Percentiles rank a stretch among this genome's conserved stretches.
These are phyloP conservation scores for Cerastis rubricosa DNA, from an alignment of 2,888 invertebrate genomes.

Conservation along the genomic window DNA sequence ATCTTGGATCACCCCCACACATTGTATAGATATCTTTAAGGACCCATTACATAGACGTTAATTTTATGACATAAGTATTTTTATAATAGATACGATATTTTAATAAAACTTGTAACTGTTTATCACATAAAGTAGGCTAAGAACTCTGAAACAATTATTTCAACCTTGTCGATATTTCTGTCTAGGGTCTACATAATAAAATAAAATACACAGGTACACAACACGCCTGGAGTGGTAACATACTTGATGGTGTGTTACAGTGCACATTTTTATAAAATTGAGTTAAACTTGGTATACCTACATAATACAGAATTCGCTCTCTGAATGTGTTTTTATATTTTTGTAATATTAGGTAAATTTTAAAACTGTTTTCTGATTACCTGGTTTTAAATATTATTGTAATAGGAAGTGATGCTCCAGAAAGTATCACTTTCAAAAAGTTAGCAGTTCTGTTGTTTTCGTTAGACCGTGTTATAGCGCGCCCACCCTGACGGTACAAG, in stretches of 20 bases:
- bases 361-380: slow-evolving; percentile 18
- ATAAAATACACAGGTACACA: background rate
- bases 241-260: background rate
- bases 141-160: slow-evolving; percentile 25
- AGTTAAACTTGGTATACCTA: background rate
- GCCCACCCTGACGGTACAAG: slow-evolving; percentile 5
- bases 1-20: slow-evolving; percentile 57
- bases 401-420: slow-evolving; percentile 7
- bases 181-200: background rate
- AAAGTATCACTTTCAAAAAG: slow-evolving; percentile 2
- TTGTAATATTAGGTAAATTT: slow-evolving; percentile 18
- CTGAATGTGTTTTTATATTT: slow-evolving; percentile 49
- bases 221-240: background rate
- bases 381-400: slow-evolving; percentile 18
- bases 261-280: background rate
- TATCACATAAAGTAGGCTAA: slow-evolving; percentile 32
- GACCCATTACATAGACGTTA: slow-evolving; percentile 58
- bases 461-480: background rate
- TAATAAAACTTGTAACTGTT: slow-evolving; percentile 40
- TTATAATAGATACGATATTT: slow-evolving; percentile 59
- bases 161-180: slow-evolving; percentile 11
- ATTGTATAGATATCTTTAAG: slow-evolving; percentile 47
- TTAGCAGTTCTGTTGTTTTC: slow-evolving; percentile 17
- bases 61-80: slow-evolving; percentile 60
- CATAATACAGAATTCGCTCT: slow-evolving; percentile 42